Evolutionary conservation across 2,113 vertebrate species (phyloP).

Genomic region (Lepisosteus oculatus): DNA sequence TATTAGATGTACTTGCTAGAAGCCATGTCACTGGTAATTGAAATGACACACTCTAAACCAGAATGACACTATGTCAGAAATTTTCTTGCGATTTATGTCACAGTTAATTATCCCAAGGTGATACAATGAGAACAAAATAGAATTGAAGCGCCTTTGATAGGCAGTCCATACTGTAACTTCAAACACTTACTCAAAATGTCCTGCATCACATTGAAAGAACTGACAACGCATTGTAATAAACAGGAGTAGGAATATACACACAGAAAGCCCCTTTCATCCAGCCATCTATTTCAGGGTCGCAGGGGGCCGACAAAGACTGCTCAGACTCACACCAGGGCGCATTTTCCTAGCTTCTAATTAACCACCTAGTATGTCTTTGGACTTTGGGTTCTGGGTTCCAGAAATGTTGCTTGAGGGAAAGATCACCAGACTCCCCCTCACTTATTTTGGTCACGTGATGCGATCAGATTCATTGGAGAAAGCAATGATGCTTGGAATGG

Average conservation of each 20-base stretch:
- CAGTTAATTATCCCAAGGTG: slow-evolving; percentile 11
- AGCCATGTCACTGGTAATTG: slow-evolving; percentile 15
- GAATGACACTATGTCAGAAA: slow-evolving; percentile 15
- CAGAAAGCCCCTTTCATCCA: no score
- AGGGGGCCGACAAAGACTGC: no score
- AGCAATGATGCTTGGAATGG: no score
- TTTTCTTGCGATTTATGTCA: slow-evolving; percentile 17
- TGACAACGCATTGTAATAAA: slow-evolving; percentile 2
- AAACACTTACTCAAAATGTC: slow-evolving; percentile 7
- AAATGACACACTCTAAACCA: slow-evolving; percentile 1
- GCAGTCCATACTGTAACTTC: background rate
- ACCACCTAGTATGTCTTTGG: no score
- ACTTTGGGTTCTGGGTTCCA: no score
- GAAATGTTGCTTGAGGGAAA: no score
- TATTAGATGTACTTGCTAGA: background rate
- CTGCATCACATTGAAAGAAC: background rate
- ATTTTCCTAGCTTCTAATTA: no score
- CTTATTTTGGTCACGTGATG: no score
- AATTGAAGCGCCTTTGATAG: background rate
- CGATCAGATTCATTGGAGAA: no score
- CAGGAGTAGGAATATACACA: background rate
- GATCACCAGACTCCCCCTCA: no score
- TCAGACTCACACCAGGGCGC: no score
- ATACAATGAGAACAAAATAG: background rate
- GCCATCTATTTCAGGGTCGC: no score